Conservation (phyloP, 2,888 invertebrate genomes). For the Perizoma flavofasciatum region DNA sequence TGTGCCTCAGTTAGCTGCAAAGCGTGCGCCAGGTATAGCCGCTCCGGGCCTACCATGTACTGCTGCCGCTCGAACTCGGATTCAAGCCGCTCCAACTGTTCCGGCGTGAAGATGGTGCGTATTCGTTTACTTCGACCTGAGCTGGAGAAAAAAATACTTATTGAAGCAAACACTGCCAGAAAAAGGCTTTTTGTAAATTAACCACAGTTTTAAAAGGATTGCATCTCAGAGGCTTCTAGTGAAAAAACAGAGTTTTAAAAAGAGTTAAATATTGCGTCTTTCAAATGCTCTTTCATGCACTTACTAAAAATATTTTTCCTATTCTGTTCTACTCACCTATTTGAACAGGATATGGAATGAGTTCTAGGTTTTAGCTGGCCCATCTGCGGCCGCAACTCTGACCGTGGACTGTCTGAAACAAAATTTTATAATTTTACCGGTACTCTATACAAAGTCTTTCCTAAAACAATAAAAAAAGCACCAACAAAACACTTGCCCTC, state of each 20-base stretch:
- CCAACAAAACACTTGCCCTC: too few relatives aligned
- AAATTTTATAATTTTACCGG: background rate
- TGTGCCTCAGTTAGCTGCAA: conserved; percentile 95
- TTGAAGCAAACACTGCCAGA: background rate
- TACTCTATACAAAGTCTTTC: too few relatives aligned
- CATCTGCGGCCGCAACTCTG: conserved; percentile 59
- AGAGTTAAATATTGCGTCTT: too few relatives aligned
- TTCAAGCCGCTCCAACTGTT: conserved; percentile 96
- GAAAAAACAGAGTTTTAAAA: too few relatives aligned
- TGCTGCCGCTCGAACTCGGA: conserved; percentile 98
- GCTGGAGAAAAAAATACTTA: conserved; percentile 47
- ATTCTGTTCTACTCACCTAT: conserved; percentile 52
- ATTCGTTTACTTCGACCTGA: conserved; percentile 92
- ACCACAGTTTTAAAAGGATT: too few relatives aligned
- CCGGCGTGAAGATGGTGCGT: conserved; percentile 98
- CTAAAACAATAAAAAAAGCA: too few relatives aligned
- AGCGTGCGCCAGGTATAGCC: conserved; percentile 92
- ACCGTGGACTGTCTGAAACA: conserved; percentile 67
- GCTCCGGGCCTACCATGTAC: conserved; percentile 98
- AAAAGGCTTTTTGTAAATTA: too few relatives aligned
- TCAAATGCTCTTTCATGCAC: too few relatives aligned
- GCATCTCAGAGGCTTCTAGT: too few relatives aligned
- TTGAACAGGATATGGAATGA: conserved; percentile 67
- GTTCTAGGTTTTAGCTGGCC: conserved; percentile 61
- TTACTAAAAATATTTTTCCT: too few relatives aligned